A percentile compares a stretch with the other conserved stretches of the same genome.
Conservation (phyloP, 2,113 vertebrate genomes). For the Mirounga angustirostris region DNA sequence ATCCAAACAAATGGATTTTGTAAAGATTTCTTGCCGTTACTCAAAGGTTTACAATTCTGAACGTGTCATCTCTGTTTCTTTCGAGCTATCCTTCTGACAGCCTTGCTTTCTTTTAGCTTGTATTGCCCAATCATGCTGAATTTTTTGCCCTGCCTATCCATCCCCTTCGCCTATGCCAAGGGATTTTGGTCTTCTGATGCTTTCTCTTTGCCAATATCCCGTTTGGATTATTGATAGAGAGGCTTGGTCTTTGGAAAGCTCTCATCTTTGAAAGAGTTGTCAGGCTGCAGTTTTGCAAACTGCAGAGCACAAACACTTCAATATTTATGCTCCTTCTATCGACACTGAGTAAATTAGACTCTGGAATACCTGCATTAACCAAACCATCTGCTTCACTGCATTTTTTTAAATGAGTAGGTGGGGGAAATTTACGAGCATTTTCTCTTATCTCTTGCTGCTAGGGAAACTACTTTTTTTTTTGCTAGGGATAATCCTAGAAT, state of each 20-base stretch:
- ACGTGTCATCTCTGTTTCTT: neutral
- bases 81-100: neutral
- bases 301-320: conserved; percentile 65
- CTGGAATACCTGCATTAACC: conserved; percentile 79
- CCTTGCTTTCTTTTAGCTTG: neutral
- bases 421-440: conserved; percentile 69
- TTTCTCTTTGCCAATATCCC: conserved; percentile 31
- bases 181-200: neutral
- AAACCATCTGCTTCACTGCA: conserved; percentile 81
- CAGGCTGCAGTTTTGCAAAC: conserved; percentile 59
- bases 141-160: neutral
- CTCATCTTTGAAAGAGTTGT: conserved; percentile 71
- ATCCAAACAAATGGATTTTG: neutral
- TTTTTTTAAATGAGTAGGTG: conserved; percentile 75
- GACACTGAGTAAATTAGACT: conserved; percentile 78
- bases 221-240: neutral
- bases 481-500: conserved; percentile 66
- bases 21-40: neutral
- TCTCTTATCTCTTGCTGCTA: conserved; percentile 81
- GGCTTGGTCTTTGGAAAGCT: conserved; percentile 64
- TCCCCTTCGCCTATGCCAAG: neutral
- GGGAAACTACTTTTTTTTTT: conserved; percentile 78
- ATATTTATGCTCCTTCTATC: conserved; percentile 79
- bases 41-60: neutral
- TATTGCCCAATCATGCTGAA: neutral